Conservation (phyloP, 2,797 vertebrate species). For the Nyctalus aviator region DNA sequence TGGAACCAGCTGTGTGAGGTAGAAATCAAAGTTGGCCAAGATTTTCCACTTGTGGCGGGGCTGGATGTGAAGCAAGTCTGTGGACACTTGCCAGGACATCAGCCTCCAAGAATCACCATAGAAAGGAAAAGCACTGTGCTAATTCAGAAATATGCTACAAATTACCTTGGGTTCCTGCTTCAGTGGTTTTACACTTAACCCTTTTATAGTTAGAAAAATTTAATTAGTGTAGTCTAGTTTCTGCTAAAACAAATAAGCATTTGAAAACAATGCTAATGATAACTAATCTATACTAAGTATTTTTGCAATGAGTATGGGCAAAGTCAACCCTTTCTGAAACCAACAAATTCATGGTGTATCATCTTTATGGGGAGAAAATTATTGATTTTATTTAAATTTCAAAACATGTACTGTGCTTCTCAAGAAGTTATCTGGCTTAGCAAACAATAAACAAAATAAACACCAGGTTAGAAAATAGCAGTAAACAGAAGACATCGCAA, state of each 20-base stretch:
- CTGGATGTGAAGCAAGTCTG: background rate
- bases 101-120: background rate
- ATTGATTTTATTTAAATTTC: slow-evolving; percentile 19
- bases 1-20: background rate
- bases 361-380: background rate
- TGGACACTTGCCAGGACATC: background rate
- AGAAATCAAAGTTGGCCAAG: background rate
- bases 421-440: slow-evolving; percentile 45
- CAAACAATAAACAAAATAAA: background rate
- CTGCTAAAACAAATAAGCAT: background rate
- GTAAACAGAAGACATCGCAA: background rate
- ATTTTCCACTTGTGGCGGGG: background rate
- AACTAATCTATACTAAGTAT: background rate
- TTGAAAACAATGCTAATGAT: background rate
- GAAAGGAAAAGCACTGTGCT: background rate
- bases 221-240: background rate
- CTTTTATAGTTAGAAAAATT: background rate
- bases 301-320: background rate
- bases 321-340: slow-evolving; percentile 29
- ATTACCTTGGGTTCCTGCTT: background rate
- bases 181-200: background rate
- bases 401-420: background rate
- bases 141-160: background rate
- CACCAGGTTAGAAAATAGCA: background rate
- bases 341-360: background rate